phyloP scores from a whole-genome alignment of 2,113 vertebrate genomes.

The Mystacornis crossleyi region DNA sequence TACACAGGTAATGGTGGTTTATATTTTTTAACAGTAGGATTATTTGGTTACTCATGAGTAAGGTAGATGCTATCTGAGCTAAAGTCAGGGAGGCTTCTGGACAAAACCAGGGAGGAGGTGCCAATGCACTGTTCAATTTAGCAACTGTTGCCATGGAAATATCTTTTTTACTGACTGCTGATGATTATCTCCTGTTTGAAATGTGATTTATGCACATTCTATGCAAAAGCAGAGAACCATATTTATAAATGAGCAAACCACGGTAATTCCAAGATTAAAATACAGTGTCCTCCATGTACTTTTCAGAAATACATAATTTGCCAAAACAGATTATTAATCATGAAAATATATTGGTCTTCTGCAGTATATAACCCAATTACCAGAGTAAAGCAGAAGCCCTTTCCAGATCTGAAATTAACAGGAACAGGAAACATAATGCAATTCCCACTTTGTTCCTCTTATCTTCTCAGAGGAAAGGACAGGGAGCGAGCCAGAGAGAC shows the following conservation, averaged over 20 bases:
- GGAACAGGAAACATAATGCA: neutral
- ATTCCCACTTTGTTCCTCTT: neutral
- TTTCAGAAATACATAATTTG: neutral
- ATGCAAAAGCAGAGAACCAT: neutral
- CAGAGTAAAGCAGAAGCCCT: neutral
- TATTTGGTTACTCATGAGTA: neutral
- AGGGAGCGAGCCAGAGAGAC: neutral
- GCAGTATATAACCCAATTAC: neutral
- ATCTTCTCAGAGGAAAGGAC: neutral
- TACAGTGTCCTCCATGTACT: neutral
- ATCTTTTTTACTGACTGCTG: conserved; percentile 6
- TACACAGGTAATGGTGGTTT: neutral
- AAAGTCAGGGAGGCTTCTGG: neutral
- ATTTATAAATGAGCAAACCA: neutral
- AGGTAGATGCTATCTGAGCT: neutral
- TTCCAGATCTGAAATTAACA: neutral
- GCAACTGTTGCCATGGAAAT: conserved; percentile 49
- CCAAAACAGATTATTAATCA: neutral
- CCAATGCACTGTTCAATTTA: neutral
- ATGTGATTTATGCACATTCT: conserved; percentile 21
- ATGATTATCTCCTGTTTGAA: neutral
- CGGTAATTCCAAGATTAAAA: neutral
- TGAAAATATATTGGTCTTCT: neutral
- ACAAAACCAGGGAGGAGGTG: neutral
- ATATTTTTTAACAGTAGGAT: neutral